Percentiles rank a stretch among this genome's conserved stretches.
Conservation (phyloP, 2,113 vertebrate species). For the Chiloscyllium plagiosum region DNA sequence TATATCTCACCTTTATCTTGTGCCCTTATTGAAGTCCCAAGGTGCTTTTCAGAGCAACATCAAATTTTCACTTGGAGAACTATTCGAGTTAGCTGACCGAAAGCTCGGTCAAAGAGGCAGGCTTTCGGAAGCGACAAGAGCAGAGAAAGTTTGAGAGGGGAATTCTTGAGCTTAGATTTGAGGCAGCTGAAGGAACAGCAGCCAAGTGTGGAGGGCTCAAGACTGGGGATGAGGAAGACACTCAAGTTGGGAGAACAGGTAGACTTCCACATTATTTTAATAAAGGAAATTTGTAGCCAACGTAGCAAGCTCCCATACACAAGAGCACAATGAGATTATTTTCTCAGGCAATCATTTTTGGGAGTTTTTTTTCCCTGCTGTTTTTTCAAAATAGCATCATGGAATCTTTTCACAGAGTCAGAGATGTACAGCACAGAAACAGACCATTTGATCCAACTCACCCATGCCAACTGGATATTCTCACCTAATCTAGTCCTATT, state of each 20-base stretch:
- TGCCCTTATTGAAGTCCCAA: background rate
- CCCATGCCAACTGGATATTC: too few relatives aligned
- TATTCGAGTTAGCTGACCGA: background rate
- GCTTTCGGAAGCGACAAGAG: background rate
- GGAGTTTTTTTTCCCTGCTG: too few relatives aligned
- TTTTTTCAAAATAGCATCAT: too few relatives aligned
- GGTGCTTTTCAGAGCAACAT: background rate
- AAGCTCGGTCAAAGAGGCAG: background rate
- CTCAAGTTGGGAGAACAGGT: background rate
- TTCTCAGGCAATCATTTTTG: background rate
- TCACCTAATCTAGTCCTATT: too few relatives aligned
- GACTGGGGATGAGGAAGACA: background rate
- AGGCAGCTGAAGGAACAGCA: background rate
- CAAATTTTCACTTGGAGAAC: background rate
- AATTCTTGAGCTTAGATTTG: background rate
- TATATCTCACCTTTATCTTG: background rate
- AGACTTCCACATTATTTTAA: too few relatives aligned
- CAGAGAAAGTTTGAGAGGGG: background rate
- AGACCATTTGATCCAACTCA: too few relatives aligned
- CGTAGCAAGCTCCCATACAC: background rate
- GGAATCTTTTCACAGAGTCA: too few relatives aligned
- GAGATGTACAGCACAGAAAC: too few relatives aligned
- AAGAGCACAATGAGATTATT: background rate
- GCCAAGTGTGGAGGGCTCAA: background rate
- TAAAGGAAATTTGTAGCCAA: background rate